Evolutionary conservation across 2,113 vertebrate genomes (phyloP), one percentile per base, ranked within the genome.

Genomic region (Sinocyclocheilus anophthalmus): DNA sequence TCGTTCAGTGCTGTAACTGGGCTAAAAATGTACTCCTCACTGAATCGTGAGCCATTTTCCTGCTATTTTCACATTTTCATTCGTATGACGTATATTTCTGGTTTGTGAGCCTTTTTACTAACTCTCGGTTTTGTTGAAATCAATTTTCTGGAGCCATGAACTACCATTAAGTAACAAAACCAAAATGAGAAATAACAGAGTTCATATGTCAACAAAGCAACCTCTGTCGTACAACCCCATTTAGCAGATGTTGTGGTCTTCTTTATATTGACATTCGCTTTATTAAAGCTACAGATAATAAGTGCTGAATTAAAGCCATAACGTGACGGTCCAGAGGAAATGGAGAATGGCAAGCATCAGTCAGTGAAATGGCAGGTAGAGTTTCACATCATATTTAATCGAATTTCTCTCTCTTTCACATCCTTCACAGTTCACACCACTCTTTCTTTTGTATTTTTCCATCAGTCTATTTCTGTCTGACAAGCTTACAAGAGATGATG

Each of bases 391-490:
- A 57, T 39, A 39, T 73, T 50, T 73, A 73, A 73, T 84, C 20
- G 12, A 30, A 53, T 48, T 33, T 45, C 16, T 70, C 30, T 75
- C 9, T 24, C 39, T 72, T 53, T 69, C 59, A 57, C 42, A 50
- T 39, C 9, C 53, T 75, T 78, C 61, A 78, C 45, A 72, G 37
- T 75, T 78, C 61, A 78, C 45, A 72, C 55, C 24, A 26, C 63
- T 26, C 65, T 30, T 81, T 81, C 53, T 73, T 86, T 84, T 72
- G 75, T 86, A 73, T 81, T 81, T 86, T 86, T 81, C 84, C 84
- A 86, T 73, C 37, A 61, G 55, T 81, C 84, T 81, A 73, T 86
- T 86, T 81, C 50, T 80, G 77, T 53, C 76, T 72, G 76, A 85
- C 50, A 80, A 26, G 76, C 67, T 86, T 86, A 72, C 20, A 76